Evolutionary conservation across 2,888 invertebrate genomes (phyloP), one percentile per base, ranked within the genome.

Genomic region (Pachliopta kotzebuea): DNA sequence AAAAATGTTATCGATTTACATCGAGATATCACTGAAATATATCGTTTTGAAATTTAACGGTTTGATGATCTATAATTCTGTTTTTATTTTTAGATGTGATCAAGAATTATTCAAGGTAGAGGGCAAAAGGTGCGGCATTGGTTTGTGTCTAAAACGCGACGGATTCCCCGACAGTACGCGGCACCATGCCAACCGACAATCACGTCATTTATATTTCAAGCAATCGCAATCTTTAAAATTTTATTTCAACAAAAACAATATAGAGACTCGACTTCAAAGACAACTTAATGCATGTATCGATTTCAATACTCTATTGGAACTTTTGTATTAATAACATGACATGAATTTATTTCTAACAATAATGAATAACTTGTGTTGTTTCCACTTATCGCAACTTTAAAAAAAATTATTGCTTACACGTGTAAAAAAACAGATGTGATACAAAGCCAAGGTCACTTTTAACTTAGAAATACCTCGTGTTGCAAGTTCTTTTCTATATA

Each of bases 161-260:
- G 77, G 76, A 79, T 77, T 79, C 79, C 79, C 81, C 76, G 57
- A 71, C 69, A 77, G 73, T 76, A 76, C 74, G 67, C 60, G 69
- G 72, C 76, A 81, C 77, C 79, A 78, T 76, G 71, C 72, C 71
- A 76, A 75, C 72, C 74, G 68, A 72, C 71, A 69, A 60, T 65
- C 62, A 70, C 67, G 69, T 76, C 69, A 75, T 68, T 69, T 71
- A 64, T 67, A 65, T 63, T 65, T 60, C 55, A 58, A 55, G 54
- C 23, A 29, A 45, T 49, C 21, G 17, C 53, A 57, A 54, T 65
- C 57, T 57, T 45, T 53, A 60, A n/a, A 57, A 37, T 29, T 55
- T 31, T 57, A 57, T 58, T 31, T 21, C 31, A 54, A 61, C 54
- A 37, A 56, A n/a, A 63, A 60, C 52, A 60, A 56, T 37, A 52